These are phyloP conservation scores for Hemicordylus capensis DNA, from an alignment of 2,113 vertebrate species.

Conservation along the genomic window DNA sequence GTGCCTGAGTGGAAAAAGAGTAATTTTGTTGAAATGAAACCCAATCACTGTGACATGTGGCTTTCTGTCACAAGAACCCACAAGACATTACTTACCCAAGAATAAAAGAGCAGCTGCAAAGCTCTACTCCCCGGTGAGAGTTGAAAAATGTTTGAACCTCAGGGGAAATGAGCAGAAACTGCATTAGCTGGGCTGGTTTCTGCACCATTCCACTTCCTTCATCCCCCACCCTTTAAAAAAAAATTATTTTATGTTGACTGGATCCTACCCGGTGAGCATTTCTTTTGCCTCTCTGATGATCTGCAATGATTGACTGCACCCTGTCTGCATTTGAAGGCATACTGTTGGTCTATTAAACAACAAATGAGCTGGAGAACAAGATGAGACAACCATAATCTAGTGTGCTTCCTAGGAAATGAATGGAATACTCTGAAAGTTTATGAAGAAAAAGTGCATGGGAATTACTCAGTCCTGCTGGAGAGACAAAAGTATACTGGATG, in stretches of 20 bases:
- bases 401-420: background rate
- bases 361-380: background rate
- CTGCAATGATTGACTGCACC: background rate
- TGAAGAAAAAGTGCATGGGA: too few species aligned
- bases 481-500: background rate
- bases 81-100: background rate
- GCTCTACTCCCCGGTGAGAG: background rate
- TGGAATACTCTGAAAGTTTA: background rate
- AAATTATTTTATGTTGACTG: background rate
- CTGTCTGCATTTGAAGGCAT: background rate
- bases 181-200: background rate
- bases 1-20: background rate
- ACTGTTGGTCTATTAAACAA: background rate
- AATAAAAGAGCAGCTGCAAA: too few species aligned
- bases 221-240: too few species aligned
- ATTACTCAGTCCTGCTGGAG: too few species aligned
- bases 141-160: background rate
- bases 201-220: background rate
- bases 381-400: background rate
- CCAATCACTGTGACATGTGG: background rate
- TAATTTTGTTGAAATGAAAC: background rate
- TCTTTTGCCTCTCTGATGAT: background rate
- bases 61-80: background rate
- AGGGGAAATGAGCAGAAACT: background rate
- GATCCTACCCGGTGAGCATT: background rate